Conservation (phyloP, 2,113 vertebrate species). For the Miniopterus natalensis region DNA sequence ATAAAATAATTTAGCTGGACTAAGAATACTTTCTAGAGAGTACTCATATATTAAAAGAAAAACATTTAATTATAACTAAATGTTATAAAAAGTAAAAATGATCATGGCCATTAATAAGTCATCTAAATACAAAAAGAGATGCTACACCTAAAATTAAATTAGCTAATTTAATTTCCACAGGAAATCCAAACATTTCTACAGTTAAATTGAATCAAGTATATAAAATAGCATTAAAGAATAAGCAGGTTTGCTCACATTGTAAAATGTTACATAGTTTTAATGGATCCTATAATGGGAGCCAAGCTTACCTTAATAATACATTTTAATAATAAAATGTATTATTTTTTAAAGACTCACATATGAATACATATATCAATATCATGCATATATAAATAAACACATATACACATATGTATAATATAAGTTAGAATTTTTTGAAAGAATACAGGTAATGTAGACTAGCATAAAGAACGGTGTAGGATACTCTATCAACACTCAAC, state of each 20-base stretch:
- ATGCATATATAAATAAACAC: background rate
- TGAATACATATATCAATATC: background rate
- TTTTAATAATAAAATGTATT: background rate
- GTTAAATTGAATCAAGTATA: conserved; percentile 65
- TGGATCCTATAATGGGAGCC: background rate
- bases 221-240: conserved; percentile 55
- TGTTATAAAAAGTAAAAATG: background rate
- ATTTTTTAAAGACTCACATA: background rate
- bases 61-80: conserved; percentile 37
- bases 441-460: background rate
- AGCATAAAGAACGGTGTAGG: background rate
- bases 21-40: background rate
- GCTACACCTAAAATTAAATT: background rate
- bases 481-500: background rate
- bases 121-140: background rate
- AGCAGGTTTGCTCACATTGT: background rate
- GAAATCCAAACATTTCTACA: conserved; percentile 61
- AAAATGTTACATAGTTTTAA: background rate
- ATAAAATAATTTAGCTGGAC: background rate
- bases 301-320: background rate
- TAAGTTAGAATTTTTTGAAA: background rate
- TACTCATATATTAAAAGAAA: background rate
- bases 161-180: conserved; percentile 65
- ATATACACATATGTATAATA: background rate
- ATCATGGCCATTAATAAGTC: background rate